Percentiles rank a stretch among this genome's conserved stretches.
phyloP scores from a whole-genome alignment of 2,888 invertebrate species.

The Palloptera scutellata region DNA sequence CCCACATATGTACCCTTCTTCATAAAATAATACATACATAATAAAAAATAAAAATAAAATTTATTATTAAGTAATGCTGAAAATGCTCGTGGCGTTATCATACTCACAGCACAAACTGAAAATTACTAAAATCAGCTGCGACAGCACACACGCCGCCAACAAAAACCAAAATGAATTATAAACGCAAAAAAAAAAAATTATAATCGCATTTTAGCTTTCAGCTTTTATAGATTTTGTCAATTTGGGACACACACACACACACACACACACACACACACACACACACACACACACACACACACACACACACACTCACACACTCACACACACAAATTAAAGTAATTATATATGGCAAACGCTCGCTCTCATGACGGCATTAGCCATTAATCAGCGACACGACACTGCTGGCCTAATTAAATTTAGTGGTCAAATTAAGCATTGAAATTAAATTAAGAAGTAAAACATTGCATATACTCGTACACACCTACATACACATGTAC shows the following conservation, averaged over 20 bases:
- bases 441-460: not conserved
- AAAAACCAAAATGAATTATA: too few relatives aligned
- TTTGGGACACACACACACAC: not conserved
- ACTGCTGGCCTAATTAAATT: not conserved
- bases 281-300: conserved; percentile 16
- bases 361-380: not conserved
- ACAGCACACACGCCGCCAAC: not conserved
- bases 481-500: conserved; percentile 4
- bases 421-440: not conserved
- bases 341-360: conserved; percentile 20
- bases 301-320: not conserved
- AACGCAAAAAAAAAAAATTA: conserved; percentile 15
- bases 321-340: not conserved
- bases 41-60: too few relatives aligned
- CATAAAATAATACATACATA: too few relatives aligned
- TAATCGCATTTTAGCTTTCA: conserved; percentile 15
- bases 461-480: too few relatives aligned
- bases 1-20: too few relatives aligned
- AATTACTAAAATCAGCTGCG: not conserved
- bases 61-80: not conserved
- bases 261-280: conserved; percentile 3
- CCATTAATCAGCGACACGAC: too few relatives aligned
- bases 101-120: not conserved
- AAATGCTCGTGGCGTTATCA: not conserved
- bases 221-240: not conserved